Evolutionary conservation across 2,113 vertebrate species (phyloP), one percentile per base, ranked within the genome.

Genomic region (Tachuris rubrigastra): DNA sequence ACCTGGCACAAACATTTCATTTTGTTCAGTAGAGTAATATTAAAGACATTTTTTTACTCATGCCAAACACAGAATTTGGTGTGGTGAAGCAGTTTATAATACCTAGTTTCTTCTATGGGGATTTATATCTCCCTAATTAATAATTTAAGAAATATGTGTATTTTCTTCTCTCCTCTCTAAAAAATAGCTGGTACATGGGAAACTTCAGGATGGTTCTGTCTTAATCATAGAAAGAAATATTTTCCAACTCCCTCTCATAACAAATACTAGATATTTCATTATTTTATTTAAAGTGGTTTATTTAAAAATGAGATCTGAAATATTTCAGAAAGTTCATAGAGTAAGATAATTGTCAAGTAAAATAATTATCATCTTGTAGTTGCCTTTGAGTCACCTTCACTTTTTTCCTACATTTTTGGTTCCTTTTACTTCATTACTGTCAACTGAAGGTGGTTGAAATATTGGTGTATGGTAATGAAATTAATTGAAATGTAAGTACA

Each of bases 1-100:
- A 94, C 91, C 96, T 96, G 96, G 93, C 97, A 97, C 98, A 97
- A 97, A 97, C 91, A 93, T 97, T 97, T 96, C 80, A 97, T 96
- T 97, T 98, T 97, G 85, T 94, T 97, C 92, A 92, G 86, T 49
- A 83, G 92, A 95, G 67, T 97, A 96, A 97, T 98, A 97, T 97
- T 97, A 94, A 93, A 93, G 87, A 92, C 89, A 39, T 89, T 95
- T 90, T 97, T 95, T 94, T 78, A 52, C 81, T 96, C 80, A 46
- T 97, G 96, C 87, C 93, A 97, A 97, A 96, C 82, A 89, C 49
- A 89, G 72, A 88, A 84, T 96, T 97, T 60, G 47, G 93, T 96
- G 96, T 95, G 87, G 63, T 90, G 96, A 90, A 92, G 87, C 46
- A 75, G 31, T 78, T 93, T 96, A 93, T 95, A 94, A 76, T 87